Evolutionary conservation across 2,888 invertebrate genomes (phyloP), one percentile per base, ranked within the genome.

Genomic region (Acheta domesticus): DNA sequence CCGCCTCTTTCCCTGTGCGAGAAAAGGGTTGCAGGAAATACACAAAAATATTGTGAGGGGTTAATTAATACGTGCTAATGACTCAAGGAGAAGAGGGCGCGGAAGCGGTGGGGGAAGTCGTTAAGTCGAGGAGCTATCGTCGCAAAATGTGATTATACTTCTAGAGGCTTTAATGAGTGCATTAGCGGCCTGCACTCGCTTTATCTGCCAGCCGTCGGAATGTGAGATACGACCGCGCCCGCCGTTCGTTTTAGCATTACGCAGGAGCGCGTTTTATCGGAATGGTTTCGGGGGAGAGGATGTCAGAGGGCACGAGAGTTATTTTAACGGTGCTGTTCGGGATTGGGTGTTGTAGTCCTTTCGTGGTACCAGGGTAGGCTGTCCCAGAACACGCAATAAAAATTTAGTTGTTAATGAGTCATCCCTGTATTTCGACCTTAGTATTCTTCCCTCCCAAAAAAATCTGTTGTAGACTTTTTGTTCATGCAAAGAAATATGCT

Each of bases 31-130:
- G n/a, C 62, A 19, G 62, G 16, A 62, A 62, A 62, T 62, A 62
- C 62, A 62, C 62, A 62, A 62, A 62, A 62, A 62, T 62, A 62
- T 62, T 62, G 62, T 62, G n/a, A 62, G n/a, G 62, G 62, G 62
- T 62, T 62, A 62, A 62, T 62, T 62, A 62, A 62, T 62, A 62
- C 62, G 62, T 62, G 62, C 62, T 62, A 62, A 62, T 62, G 62
- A 62, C 62, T 62, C 62, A 62, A n/a, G n/a, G 16, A 62, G n/a
- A n/a, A 12, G 16, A 12, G 14, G n/a, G 16, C 16, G 16, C 62
- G 16, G 62, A 36, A 36, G 36, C 36, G 62, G 62, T 1, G 14
- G 62, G 16, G 62, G n/a, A 62, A 14, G n/a, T 62, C 62, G 62
- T 62, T 62, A 62, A 62, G 62, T 62, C 62, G 62, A 62, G n/a